phyloP scores from a whole-genome alignment of 2,113 vertebrate species.

The Solea senegalensis region DNA sequence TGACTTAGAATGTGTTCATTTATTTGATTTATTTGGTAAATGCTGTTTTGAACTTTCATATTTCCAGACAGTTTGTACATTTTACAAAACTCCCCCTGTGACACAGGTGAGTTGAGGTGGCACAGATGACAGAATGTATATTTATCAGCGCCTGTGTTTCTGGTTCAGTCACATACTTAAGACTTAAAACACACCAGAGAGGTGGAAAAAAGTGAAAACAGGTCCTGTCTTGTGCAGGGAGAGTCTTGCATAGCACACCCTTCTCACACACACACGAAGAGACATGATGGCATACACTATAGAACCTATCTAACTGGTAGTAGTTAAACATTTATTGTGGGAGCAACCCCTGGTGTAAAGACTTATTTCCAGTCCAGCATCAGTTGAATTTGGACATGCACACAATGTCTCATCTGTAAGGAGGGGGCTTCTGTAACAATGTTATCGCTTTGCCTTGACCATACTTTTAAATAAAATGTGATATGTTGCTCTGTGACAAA shows the following conservation, averaged over 20 bases:
- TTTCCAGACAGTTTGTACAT: background rate
- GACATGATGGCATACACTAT: conserved; percentile 1
- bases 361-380: too few species aligned
- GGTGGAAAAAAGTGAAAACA: conserved; percentile 52
- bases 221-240: conserved; percentile 74
- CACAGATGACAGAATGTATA: too few species aligned
- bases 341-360: background rate
- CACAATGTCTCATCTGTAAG: conserved; percentile 38
- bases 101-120: conserved; percentile 24
- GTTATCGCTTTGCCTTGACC: background rate
- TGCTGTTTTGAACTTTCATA: background rate
- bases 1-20: background rate
- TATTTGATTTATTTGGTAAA: background rate
- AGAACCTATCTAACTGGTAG: conserved; percentile 30
- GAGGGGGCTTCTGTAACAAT: background rate
- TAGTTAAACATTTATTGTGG: conserved; percentile 9
- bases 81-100: background rate
- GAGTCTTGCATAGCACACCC: conserved; percentile 67
- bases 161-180: conserved; percentile 1
- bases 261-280: conserved; percentile 16
- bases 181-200: conserved; percentile 43
- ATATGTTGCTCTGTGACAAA: conserved; percentile 7
- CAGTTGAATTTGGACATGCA: too few species aligned
- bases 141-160: conserved; percentile 13
- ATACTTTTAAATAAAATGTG: conserved; percentile 39